Evolutionary conservation across 2,797 vertebrate genomes (phyloP), one percentile per base, ranked within the genome.

Genomic region (Rhinatrema bivittatum): DNA sequence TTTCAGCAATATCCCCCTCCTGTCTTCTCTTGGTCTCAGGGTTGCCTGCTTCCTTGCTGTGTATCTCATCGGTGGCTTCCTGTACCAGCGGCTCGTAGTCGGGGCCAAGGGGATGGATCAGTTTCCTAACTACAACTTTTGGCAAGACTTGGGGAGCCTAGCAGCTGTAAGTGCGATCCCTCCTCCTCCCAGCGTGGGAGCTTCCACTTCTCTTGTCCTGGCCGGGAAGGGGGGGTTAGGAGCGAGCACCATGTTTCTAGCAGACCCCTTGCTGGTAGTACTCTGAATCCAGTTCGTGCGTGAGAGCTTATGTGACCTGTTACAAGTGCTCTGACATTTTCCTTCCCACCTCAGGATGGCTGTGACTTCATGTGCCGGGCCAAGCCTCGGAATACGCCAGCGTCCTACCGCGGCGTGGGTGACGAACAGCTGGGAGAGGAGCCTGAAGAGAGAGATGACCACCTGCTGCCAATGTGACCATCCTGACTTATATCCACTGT

Each of bases 31-130:
- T n/a, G n/a, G n/a, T n/a, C n/a, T 12, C 56, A 99, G 95, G 46
- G 82, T 74, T 32, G 48, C 82, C 24, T 90, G 81, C 6, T 44
- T 93, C 36, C 37, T 92, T 46, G 79, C 87, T 5, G 70, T 93
- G 37, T 99, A 98, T 62, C 64, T 99, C 16, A 77, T 88, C 10
- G 89, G 89, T 33, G 96, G 96, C 16, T 96, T 98, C 74, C 76
- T 98, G 9, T 99, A 98, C 63, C 92, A 96, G 64, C 84, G 96
- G 27, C 70, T 99, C 16, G 56, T 98, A n/a, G 90, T 98, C 11
- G 93, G 94, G 50, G 96, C 95, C 37, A 99, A 99, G 65, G 96
- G 96, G 26, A 85, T 95, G 82, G 94, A 97, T 30, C 96, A 99
- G 39, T 91, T 98, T 46, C 96, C 96, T 12, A 92, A 98, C 66